Evolutionary conservation across 2,797 vertebrate species (phyloP).

Genomic region (Furcifer pardalis): DNA sequence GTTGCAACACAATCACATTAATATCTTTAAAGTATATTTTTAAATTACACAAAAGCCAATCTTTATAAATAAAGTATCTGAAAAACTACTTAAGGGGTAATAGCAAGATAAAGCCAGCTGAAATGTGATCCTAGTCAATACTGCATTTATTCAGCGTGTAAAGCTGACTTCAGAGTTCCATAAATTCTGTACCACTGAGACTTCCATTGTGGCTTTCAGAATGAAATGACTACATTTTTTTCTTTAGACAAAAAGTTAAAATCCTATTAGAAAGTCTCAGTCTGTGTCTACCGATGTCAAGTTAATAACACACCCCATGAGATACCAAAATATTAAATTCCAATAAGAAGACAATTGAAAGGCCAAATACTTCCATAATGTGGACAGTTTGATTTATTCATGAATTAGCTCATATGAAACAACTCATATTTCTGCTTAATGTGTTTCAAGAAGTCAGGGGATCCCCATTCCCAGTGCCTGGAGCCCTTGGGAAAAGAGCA

Average conservation of each 20-base stretch:
- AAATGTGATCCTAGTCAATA: constrained; percentile 75
- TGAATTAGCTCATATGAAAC: constrained; percentile 44
- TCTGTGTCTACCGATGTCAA: constrained; percentile 55
- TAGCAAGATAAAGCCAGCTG: constrained; percentile 72
- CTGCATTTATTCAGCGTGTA: constrained; percentile 71
- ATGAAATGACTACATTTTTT: constrained; percentile 63
- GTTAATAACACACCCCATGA: constrained; percentile 58
- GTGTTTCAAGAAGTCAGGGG: constrained; percentile 48
- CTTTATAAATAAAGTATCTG: constrained; percentile 73
- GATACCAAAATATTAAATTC: constrained; percentile 63
- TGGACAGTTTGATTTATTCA: constrained; percentile 24
- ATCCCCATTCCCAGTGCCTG: constrained; percentile 8
- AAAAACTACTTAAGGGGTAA: constrained; percentile 68
- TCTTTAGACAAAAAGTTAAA: constrained; percentile 59
- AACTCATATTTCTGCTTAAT: constrained; percentile 42
- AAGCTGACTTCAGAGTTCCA: constrained; percentile 63
- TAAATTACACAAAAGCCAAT: constrained; percentile 68
- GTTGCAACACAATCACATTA: constrained; percentile 63
- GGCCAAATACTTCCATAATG: background rate
- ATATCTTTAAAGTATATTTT: constrained; percentile 70
- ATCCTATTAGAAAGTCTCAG: constrained; percentile 56
- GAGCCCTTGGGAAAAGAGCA: constrained; percentile 29
- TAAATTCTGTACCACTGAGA: constrained; percentile 73
- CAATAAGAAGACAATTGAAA: constrained; percentile 59
- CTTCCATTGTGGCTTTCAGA: constrained; percentile 76